These are phyloP conservation scores for Drosophila pseudoananassae DNA, from an alignment of 1,140 invertebrate genomes.

Conservation along the genomic window DNA sequence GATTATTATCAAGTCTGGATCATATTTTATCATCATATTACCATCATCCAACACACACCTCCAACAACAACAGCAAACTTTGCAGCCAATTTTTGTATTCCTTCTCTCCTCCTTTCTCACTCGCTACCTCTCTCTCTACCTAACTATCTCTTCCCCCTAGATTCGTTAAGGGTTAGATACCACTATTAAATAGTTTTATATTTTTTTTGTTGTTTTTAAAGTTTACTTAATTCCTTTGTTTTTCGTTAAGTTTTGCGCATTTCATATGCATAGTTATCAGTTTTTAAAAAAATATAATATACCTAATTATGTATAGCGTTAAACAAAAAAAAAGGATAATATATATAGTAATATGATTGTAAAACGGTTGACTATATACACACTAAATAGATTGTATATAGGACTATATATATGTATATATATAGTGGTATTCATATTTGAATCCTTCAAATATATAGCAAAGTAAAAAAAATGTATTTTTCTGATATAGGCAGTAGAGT, in stretches of 20 bases:
- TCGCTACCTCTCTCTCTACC: slow-evolving; percentile 14
- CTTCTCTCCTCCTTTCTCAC: slow-evolving; percentile 5
- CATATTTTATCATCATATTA: not conserved
- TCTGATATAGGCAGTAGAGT: slow-evolving; percentile 54
- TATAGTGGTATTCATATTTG: slow-evolving; percentile 21
- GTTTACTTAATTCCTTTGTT: slow-evolving; percentile 28
- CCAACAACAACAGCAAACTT: slow-evolving; percentile 38
- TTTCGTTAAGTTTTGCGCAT: slow-evolving; percentile 49
- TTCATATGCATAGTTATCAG: slow-evolving; percentile 63
- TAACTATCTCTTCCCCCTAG: slow-evolving; percentile 10
- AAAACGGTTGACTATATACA: slow-evolving; percentile 28
- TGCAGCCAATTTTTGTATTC: slow-evolving; percentile 47
- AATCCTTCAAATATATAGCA: slow-evolving; percentile 28
- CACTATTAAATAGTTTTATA: slow-evolving; percentile 41
- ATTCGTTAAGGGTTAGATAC: slow-evolving; percentile 30
- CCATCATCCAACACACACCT: slow-evolving; percentile 15
- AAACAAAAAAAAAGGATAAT: slow-evolving; percentile 20
- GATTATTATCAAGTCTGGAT: slow-evolving; percentile 24
- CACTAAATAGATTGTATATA: slow-evolving; percentile 9
- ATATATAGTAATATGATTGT: slow-evolving; percentile 20
- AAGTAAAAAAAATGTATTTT: slow-evolving; percentile 47
- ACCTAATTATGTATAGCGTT: slow-evolving; percentile 10
- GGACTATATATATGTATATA: slow-evolving; percentile 23
- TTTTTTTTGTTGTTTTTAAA: slow-evolving; percentile 23
- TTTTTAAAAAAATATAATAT: slow-evolving; percentile 27